Base-by-base conservation (phyloP, 2,888 invertebrate genomes). In the Melanchra persicariae region DNA sequence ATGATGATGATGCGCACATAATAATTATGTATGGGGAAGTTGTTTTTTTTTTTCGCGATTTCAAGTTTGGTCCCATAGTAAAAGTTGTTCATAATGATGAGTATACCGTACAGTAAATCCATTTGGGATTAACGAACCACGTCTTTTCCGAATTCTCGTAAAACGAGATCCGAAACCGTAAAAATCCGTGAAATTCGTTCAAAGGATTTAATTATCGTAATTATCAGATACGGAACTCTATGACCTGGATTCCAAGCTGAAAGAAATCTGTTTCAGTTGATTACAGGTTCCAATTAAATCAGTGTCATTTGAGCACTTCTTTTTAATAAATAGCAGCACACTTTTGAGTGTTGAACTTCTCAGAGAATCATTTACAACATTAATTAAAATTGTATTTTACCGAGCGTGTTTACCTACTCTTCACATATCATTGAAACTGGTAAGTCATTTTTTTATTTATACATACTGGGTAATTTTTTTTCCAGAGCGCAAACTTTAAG, bases 121-220 rank as follows among this genome's bases (percentile, higher is more conserved):
- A 55, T 55, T 37, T 15, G 15, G 26, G 7, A 0, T 7, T 19
- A 69, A 37, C 17, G 15, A 60, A 12, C 9, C 24, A 59, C 17
- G 57, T 5, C 30, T 5, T 59, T 19, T 26, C 7, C 12, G 10
- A 24, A 40, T 22, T 6, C 30, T n/a, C 17, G 19, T 34, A 45
- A 19, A 58, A n/a, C 43, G 37, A 22, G 45, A 64, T 10, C 7
- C n/a, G 2, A 45, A 15, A 17, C 22, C 34, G 22, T 37, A 8
- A n/a, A 58, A 64, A 47, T 45, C 17, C 26, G n/a, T 59, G 45
- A 19, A 70, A 49, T 47, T 52, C 45, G 24, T 40, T 74, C 43
- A 68, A 75, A 68, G 49, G 68, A 24, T 37, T 30, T 51, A 51
- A 70, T 70, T 52, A 76, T 52, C 30, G 4, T 57, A 57, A 75